Conservation (phyloP, 2,888 invertebrate genomes). For the Junonia oenone region DNA sequence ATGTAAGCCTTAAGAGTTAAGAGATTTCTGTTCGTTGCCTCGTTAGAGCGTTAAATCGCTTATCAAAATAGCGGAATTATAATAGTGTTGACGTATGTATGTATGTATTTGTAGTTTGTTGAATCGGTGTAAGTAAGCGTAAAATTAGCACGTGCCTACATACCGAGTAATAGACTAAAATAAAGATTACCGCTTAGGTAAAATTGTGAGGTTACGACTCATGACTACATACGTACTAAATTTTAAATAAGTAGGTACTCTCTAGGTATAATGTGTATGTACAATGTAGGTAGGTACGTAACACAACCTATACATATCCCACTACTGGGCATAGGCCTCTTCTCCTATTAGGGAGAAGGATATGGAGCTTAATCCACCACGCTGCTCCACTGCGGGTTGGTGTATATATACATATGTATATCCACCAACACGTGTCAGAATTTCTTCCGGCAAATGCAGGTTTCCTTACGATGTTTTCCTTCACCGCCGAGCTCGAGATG, state of each 20-base stretch:
- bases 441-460: no score
- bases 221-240: neutral
- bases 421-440: no score
- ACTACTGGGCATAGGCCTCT: no score
- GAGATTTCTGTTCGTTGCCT: neutral
- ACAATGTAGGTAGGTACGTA: no score
- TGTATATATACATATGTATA: no score
- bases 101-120: constrained; percentile 6
- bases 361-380: no score
- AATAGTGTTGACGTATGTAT: constrained; percentile 7
- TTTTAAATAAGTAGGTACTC: neutral
- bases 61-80: neutral
- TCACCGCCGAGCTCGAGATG: no score
- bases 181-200: neutral
- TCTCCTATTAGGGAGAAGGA: no score
- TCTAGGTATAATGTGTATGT: neutral
- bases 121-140: constrained; percentile 13
- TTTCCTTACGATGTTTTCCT: no score
- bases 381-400: no score
- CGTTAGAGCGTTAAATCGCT: neutral
- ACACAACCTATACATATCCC: no score
- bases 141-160: constrained; percentile 13
- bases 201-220: neutral
- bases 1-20: neutral
- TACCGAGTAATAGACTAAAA: constrained; percentile 9